These are phyloP conservation scores for Tetranychus truncatus DNA, from an alignment of 2,888 invertebrate genomes.

Conservation along the genomic window DNA sequence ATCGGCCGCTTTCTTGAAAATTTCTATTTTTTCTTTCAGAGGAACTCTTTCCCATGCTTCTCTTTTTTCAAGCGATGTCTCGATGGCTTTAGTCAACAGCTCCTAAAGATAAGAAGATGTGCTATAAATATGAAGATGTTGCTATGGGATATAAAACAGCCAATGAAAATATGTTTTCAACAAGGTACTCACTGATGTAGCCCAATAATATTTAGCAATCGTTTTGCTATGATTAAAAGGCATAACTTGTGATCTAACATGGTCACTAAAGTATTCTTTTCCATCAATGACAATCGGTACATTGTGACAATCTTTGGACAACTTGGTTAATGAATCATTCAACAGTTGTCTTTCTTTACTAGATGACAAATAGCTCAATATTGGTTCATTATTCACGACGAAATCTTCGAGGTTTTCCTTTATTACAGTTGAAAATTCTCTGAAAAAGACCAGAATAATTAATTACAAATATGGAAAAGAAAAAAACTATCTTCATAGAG, in stretches of 20 bases:
- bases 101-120: conserved; percentile 36
- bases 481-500: background rate
- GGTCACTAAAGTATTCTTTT: conserved; percentile 54
- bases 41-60: conserved; percentile 72
- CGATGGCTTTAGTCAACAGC: conserved; percentile 64
- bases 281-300: conserved; percentile 93
- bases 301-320: conserved; percentile 50
- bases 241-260: conserved; percentile 57
- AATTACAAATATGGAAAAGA: background rate
- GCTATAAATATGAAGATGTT: too few relatives aligned
- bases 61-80: conserved; percentile 55
- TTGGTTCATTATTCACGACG: conserved; percentile 55
- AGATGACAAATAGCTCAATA: conserved; percentile 58
- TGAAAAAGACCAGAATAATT: background rate
- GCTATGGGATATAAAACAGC: too few relatives aligned
- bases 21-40: conserved; percentile 45
- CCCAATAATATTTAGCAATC: conserved; percentile 80
- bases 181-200: conserved; percentile 43
- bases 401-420: conserved; percentile 42
- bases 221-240: conserved; percentile 75
- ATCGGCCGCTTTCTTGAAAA: conserved; percentile 52
- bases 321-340: conserved; percentile 47
- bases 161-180: background rate
- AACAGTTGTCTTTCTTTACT: conserved; percentile 60
- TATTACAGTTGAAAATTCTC: background rate